Base-by-base conservation (phyloP, 2,888 invertebrate genomes). In the Scaptomyza tumidula region DNA sequence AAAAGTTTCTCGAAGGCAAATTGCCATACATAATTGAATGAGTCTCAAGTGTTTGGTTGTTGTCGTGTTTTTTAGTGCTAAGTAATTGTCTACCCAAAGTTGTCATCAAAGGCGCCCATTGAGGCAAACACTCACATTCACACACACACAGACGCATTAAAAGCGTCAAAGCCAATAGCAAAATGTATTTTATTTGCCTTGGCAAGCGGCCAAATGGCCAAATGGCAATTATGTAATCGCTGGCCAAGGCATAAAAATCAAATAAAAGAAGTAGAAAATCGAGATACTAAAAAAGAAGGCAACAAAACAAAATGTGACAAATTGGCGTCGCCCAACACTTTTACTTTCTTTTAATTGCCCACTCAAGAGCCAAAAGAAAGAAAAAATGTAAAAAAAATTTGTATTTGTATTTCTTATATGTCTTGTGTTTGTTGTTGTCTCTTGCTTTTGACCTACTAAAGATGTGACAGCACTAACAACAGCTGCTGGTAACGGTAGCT, bases 11-110 rank as follows among this genome's bases (percentile, higher is more conserved):
- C n/a, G 77, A 68, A 3, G 79, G 86, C 27, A 78, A 88, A 60
- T 74, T 90, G 41, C 73, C 80, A 37, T 88, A 88, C 55, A 66
- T 89, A 59, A 89, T 90, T 72, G 90, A 90, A 66, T 90, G 62
- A 77, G 54, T n/a, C 6, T 27, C n/a, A 33, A 16, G 41, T 41
- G 41, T 41, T 16, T 14, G 39, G n/a, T n/a, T 14, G 3, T 35
- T n/a, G n/a, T 37, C n/a, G 29, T 29, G 19, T 19, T 44, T 33
- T 10, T 5, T 29, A 57, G 56, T 45, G 62, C 35, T 58, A 61
- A 64, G 58, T 70, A 75, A 61, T 78, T 74, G 74, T 54, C 35
- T 57, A 19, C 45, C 55, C 55, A 66, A 31, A 72, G 53, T 60
- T 54, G 55, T 54, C 73, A 54, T 75, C 69, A 79, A 79, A 67